Evolutionary conservation across 1,140 invertebrate species (phyloP).

Genomic region (Manduca sexta): DNA sequence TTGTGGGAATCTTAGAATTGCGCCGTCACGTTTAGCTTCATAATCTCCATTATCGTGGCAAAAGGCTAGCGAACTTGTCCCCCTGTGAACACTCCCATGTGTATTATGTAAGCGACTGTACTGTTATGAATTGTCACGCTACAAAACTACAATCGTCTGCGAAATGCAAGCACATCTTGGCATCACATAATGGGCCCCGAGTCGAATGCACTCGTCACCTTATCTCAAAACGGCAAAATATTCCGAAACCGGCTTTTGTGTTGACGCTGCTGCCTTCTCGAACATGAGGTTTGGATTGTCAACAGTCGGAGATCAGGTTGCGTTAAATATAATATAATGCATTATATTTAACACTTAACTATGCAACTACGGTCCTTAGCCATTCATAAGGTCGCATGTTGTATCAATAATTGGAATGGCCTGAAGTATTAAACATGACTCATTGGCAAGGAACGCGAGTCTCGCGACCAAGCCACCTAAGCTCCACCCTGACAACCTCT

Average conservation of each 20-base stretch:
- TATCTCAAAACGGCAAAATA: slow-evolving; percentile 34
- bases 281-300: not conserved
- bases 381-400: slow-evolving; percentile 16
- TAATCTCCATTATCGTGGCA: slow-evolving; percentile 27
- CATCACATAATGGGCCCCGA: not conserved
- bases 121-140: slow-evolving; percentile 53
- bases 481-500: slow-evolving; percentile 29
- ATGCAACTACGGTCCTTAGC: not conserved
- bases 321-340: not conserved
- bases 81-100: slow-evolving; percentile 46
- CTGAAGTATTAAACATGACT: slow-evolving; percentile 43
- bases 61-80: slow-evolving; percentile 45
- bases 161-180: slow-evolving; percentile 19
- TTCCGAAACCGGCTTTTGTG: slow-evolving; percentile 47
- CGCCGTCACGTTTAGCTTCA: slow-evolving; percentile 40
- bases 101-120: slow-evolving; percentile 47
- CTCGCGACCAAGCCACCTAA: slow-evolving; percentile 24
- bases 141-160: slow-evolving; percentile 34
- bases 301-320: not conserved
- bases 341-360: not conserved
- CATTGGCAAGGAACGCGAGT: slow-evolving; percentile 49
- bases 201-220: slow-evolving; percentile 13
- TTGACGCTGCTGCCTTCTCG: slow-evolving; percentile 28
- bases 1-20: slow-evolving; percentile 51
- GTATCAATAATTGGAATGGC: slow-evolving; percentile 44